A percentile compares a stretch with the other conserved stretches of the same genome.
Evolutionary conservation across 1,140 invertebrate species (phyloP).

Genomic region (Hyles vespertilio): DNA sequence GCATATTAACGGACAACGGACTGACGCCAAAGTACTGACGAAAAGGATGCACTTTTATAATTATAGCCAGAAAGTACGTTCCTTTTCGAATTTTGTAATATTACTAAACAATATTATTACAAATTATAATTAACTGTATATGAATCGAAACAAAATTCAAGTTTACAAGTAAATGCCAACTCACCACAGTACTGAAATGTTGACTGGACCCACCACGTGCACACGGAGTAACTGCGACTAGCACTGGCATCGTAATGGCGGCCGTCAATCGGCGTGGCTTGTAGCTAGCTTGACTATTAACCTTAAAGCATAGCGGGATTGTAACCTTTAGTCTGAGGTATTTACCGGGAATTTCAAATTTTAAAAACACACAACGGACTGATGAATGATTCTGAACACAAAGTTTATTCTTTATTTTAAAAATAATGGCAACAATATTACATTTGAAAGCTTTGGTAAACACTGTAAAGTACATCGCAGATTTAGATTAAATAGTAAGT

Average conservation of each 20-base stretch:
- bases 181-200: slow-evolving; percentile 24
- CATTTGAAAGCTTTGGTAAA: slow-evolving; percentile 1
- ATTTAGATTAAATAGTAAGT: slow-evolving; percentile 12
- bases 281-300: not conserved
- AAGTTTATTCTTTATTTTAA: slow-evolving; percentile 11
- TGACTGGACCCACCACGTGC: slow-evolving; percentile 14
- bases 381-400: slow-evolving; percentile 14
- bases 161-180: slow-evolving; percentile 24
- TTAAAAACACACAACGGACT: slow-evolving; percentile 10
- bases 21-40: slow-evolving; percentile 26
- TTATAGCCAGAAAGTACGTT: slow-evolving; percentile 21
- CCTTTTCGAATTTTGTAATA: slow-evolving; percentile 16
- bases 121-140: slow-evolving; percentile 22
- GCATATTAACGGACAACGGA: slow-evolving; percentile 18
- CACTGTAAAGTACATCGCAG: slow-evolving; percentile 10
- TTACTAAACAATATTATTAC: slow-evolving; percentile 19
- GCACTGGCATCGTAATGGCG: slow-evolving; percentile 3
- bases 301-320: no score
- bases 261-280: not conserved
- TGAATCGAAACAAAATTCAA: slow-evolving; percentile 22
- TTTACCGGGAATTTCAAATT: no score
- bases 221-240: slow-evolving; percentile 6
- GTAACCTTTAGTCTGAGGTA: no score
- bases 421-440: slow-evolving; percentile 4
- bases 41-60: slow-evolving; percentile 20